A percentile compares a stretch with the other conserved stretches of the same genome.
Evolutionary conservation across 2,113 vertebrate species (phyloP).

Genomic region (Tetraodon nigroviridis): DNA sequence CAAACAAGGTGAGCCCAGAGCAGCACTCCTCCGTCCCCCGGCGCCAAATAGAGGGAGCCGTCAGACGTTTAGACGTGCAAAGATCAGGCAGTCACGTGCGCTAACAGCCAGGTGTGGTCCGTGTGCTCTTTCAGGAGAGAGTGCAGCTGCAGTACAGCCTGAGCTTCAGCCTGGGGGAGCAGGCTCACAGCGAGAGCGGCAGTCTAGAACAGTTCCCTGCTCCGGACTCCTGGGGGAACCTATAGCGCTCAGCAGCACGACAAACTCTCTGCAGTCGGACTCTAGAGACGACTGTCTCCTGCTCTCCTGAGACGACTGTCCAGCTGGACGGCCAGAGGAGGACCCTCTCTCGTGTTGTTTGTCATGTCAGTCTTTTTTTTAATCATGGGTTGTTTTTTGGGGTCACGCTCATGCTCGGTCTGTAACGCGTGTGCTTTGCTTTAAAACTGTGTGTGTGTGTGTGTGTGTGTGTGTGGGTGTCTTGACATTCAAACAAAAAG

Average conservation of each 20-base stretch:
- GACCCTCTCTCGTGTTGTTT: constrained; percentile 15
- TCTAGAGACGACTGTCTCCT: constrained; percentile 8
- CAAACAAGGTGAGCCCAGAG: constrained; percentile 80
- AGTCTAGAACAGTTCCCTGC: constrained; percentile 91
- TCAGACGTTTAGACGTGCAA: too few relatives aligned
- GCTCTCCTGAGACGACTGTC: constrained; percentile 1
- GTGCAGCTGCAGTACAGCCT: constrained; percentile 92
- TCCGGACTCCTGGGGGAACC: constrained; percentile 87
- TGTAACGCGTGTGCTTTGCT: constrained; percentile 44
- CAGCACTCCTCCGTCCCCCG: too few relatives aligned
- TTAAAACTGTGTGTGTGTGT: constrained; percentile 8
- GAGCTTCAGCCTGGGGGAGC: constrained; percentile 86
- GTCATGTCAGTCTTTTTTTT: constrained; percentile 24
- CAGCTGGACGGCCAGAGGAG: constrained; percentile 17
- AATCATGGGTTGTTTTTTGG: background rate
- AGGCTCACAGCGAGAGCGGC: constrained; percentile 87
- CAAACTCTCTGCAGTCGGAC: constrained; percentile 51
- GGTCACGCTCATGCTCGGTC: constrained; percentile 28
- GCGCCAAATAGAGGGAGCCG: too few relatives aligned
- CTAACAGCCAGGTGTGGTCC: too few relatives aligned
- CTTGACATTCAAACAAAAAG: constrained; percentile 19
- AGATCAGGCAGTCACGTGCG: too few relatives aligned
- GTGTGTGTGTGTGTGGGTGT: constrained; percentile 9
- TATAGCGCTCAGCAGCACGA: constrained; percentile 76
- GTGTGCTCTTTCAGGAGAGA: constrained; percentile 80